Evolutionary conservation across 2,888 invertebrate species (phyloP).

Genomic region (Dioctria rufipes): DNA sequence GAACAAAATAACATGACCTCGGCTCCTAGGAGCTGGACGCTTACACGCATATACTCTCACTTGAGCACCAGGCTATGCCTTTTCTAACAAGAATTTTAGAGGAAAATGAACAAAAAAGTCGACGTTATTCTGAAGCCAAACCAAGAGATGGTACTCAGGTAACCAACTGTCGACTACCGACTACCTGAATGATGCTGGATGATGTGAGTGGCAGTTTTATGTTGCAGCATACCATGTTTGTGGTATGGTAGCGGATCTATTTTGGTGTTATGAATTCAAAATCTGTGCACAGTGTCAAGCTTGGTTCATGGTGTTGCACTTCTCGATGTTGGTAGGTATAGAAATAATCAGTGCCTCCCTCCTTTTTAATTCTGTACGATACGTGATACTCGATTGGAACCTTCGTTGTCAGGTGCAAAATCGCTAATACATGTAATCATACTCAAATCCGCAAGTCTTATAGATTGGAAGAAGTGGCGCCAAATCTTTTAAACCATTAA

Average conservation of each 20-base stretch:
- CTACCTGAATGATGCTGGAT: slow-evolving; percentile 20
- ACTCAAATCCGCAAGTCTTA: too few relatives aligned
- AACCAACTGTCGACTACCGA: neutral
- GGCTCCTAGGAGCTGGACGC: neutral
- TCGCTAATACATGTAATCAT: too few relatives aligned
- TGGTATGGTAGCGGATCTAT: neutral
- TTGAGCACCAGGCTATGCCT: neutral
- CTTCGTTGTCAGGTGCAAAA: too few relatives aligned
- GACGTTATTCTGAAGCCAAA: neutral
- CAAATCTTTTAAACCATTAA: too few relatives aligned
- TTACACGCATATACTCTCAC: neutral
- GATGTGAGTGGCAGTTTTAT: neutral
- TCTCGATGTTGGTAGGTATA: too few relatives aligned
- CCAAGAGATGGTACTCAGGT: neutral
- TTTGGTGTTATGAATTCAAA: neutral
- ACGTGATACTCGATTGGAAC: too few relatives aligned
- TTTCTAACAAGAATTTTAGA: slow-evolving; percentile 50
- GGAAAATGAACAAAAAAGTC: neutral
- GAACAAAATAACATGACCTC: neutral
- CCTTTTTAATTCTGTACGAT: too few relatives aligned
- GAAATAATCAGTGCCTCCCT: too few relatives aligned
- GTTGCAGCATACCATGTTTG: slow-evolving; percentile 13
- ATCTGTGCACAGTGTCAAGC: slow-evolving; percentile 13
- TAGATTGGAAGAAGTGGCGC: too few relatives aligned
- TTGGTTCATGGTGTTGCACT: neutral